A percentile compares a stretch with the other conserved stretches of the same genome.
Conservation (phyloP, 2,113 vertebrate genomes). For the Oceanites oceanicus region DNA sequence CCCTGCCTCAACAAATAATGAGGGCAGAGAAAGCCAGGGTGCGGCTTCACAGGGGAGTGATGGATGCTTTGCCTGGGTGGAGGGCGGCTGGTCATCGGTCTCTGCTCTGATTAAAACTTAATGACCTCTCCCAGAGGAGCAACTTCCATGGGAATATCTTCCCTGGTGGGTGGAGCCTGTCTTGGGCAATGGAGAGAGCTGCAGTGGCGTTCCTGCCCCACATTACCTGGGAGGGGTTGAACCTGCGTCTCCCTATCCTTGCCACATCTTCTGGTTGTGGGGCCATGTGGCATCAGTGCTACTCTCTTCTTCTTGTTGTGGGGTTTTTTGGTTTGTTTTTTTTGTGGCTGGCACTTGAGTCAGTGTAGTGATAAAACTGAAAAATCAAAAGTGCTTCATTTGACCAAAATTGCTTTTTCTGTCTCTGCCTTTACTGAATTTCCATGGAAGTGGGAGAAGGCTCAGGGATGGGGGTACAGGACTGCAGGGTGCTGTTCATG, state of each 20-base stretch:
- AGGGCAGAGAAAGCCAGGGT: not conserved
- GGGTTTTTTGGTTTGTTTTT: not conserved
- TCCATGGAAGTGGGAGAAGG: not conserved
- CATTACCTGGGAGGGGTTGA: not conserved
- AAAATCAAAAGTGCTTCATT: not conserved
- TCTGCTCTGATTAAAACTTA: not conserved
- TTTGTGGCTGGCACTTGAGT: not conserved
- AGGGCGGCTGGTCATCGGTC: rapidly evolving
- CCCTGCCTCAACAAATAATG: no score
- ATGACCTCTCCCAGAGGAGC: not conserved
- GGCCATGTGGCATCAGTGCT: not conserved
- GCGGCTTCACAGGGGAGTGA: not conserved
- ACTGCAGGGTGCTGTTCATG: not conserved
- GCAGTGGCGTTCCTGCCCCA: not conserved
- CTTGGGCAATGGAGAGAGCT: not conserved
- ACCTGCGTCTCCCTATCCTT: not conserved
- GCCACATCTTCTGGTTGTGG: not conserved
- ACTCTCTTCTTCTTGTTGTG: not conserved
- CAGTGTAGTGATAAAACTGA: not conserved
- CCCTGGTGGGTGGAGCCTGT: rapidly evolving
- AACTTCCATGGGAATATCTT: not conserved
- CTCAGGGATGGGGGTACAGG: not conserved
- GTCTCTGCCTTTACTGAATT: not conserved
- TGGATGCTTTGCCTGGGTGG: not conserved
- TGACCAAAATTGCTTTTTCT: not conserved